Conservation (phyloP, 2,888 invertebrate genomes). For the Idaea straminata region DNA sequence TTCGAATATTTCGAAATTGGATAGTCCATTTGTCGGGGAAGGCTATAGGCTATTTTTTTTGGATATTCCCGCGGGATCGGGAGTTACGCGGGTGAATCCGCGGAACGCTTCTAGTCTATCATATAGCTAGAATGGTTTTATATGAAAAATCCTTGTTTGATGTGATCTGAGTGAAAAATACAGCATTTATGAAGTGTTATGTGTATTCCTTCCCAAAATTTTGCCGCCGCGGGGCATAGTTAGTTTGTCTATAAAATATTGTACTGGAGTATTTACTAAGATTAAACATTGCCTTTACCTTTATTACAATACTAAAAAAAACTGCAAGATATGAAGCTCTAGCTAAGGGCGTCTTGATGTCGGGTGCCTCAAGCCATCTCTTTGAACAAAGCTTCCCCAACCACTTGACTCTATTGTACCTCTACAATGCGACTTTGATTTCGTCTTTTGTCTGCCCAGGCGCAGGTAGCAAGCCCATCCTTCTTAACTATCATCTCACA, state of each 20-base stretch:
- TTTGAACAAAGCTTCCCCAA: conserved; percentile 17
- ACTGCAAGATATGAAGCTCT: not conserved
- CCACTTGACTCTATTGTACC: conserved; percentile 64
- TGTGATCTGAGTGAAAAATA: too few species aligned
- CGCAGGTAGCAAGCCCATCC: conserved; percentile 26
- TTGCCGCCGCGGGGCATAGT: too few species aligned
- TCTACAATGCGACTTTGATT: conserved; percentile 61
- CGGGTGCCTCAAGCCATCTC: not conserved
- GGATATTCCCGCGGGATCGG: too few species aligned
- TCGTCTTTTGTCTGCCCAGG: conserved; percentile 57
- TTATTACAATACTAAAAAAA: not conserved
- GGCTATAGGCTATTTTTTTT: too few species aligned
- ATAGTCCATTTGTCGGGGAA: too few species aligned
- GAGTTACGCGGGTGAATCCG: too few species aligned
- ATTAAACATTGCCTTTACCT: not conserved
- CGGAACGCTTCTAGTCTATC: too few species aligned
- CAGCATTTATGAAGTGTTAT: too few species aligned
- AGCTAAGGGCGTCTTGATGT: not conserved
- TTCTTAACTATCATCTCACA: not conserved
- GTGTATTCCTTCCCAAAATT: too few species aligned
- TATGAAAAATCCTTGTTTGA: too few species aligned
- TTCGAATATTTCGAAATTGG: too few species aligned
- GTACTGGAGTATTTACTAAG: not conserved
- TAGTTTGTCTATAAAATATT: not conserved
- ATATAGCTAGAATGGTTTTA: too few species aligned